Base-by-base conservation (phyloP, 2,888 invertebrate genomes). In the Callimorpha dominula region DNA sequence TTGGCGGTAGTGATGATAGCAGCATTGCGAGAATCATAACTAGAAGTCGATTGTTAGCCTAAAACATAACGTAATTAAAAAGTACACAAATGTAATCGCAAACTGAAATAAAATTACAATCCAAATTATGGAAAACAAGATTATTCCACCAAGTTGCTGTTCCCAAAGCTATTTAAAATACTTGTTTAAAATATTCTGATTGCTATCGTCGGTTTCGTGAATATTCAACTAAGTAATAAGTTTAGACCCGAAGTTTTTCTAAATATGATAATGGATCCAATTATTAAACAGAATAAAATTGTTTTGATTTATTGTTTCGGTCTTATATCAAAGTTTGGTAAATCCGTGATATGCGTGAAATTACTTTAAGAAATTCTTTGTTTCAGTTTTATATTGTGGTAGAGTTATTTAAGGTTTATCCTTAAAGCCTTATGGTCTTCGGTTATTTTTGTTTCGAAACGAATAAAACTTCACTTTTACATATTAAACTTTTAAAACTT, bases 141-240 rank as follows among this genome's bases (percentile, higher is more conserved):
- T 76, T 76, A 74, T 71, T 70, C 69, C 57, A 67, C 49, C 63
- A 74, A 78, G 57, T 74, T 73, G 52, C 42, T 80, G 67, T 63
- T 78, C 54, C 65, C 54, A 68, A 72, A 73, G 43, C 63, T 65
- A 49, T 75, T 78, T 74, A 46, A 70, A 78, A 73, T 78, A 75
- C 71, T 84, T 70, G 46, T 74, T 72, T 76, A 76, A 75, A 76
- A 81, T 75, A 77, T 83, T 83, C 77, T 80, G 77, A 83, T 85
- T 83, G 80, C 77, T 75, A 78, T 80, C 73, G 77, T 71, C 68
- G 71, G 68, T 73, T 77, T 85, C 73, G 65, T 81, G 82, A 86
- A 86, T 85, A 84, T 86, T 86, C 71, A 81, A 79, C 78, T 80
- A 77, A 79, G 77, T 81, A 80, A 79, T 77, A 86, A 82, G 81